Evolutionary conservation across 2,113 vertebrate species (phyloP), one percentile per base, ranked within the genome.

Genomic region (Eulemur rufifrons): DNA sequence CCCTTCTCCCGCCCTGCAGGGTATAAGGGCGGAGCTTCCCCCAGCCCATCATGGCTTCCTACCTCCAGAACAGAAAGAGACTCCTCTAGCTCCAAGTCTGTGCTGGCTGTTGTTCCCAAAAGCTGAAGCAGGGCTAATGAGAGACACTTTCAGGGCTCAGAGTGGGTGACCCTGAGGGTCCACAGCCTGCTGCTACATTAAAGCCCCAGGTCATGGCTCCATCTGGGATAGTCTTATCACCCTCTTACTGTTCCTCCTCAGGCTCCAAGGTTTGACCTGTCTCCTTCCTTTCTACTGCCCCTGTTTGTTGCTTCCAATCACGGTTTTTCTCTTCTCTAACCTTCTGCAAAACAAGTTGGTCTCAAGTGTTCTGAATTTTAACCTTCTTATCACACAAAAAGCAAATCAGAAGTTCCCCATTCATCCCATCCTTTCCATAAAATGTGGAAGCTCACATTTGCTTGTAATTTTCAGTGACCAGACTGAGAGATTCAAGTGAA

Each of bases 401-500:
- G 76, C 50, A 98, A 97, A 96, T 96, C 95, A 84, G 50, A 96
- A 97, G 95, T 76, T 95, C 59, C 56, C 74, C 87, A 73, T 96
- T 95, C 83, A 96, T 77, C 45, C 80, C 80, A 54, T 68, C 73
- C 34, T 93, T 89, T 47, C 93, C 64, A 11, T 95, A 71, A 89
- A 80, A 96, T 69, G 83, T 42, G 50, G 64, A 94, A 96, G 83
- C 86, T 97, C 89, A 95, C 56, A 96, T 97, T 93, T 97, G 93
- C 97, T 97, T 95, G 86, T 81, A 73, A 89, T 98, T 97, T 39
- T 84, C 89, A 95, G 76, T 34, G 32, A 34, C 95, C n/a, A 95
- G 97, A 87, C 95, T 93, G 86, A 98, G 94, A 89, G 92, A 94
- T 84, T 97, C 96, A 77, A 76, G 96, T 94, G 95, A 97, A 98